phyloP scores from a whole-genome alignment of 2,797 vertebrate species.

The Semaprochilodus insignis region DNA sequence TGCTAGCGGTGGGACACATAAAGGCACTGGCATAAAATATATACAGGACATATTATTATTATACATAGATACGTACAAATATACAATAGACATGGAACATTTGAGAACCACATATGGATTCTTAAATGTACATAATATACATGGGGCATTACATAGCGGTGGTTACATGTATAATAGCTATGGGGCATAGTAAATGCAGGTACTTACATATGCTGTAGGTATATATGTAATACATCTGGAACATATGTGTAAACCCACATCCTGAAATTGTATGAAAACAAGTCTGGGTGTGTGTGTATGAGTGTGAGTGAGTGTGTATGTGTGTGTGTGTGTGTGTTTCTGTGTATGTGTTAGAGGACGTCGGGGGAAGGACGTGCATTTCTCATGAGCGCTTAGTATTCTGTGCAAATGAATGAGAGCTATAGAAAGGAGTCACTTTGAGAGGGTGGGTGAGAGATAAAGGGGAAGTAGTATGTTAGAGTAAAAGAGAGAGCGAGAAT shows the following conservation, averaged over 20 bases:
- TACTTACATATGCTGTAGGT: background rate
- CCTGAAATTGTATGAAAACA: background rate
- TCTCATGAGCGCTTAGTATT: conserved; percentile 21
- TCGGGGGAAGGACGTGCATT: conserved; percentile 18
- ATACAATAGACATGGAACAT: too few relatives aligned
- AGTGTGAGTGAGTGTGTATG: conserved; percentile 3
- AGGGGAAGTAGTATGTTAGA: conserved; percentile 42
- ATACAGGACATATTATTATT: background rate
- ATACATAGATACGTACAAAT: background rate
- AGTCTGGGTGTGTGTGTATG: background rate
- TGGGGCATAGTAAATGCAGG: too few relatives aligned
- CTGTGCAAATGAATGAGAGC: conserved; percentile 15
- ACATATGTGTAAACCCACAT: background rate
- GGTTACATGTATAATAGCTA: too few relatives aligned
- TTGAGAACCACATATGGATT: too few relatives aligned
- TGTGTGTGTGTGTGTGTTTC: background rate
- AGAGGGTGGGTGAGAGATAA: background rate
- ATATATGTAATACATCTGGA: background rate
- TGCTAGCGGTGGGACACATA: too few relatives aligned
- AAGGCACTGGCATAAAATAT: too few relatives aligned
- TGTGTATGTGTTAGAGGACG: conserved; percentile 25
- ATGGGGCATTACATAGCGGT: too few relatives aligned
- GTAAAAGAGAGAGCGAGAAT: conserved; percentile 11
- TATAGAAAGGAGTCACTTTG: conserved; percentile 35
- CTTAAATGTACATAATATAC: too few relatives aligned